Percentiles rank a stretch among this genome's conserved stretches.
phyloP scores from a whole-genome alignment of 2,888 invertebrate species.

The Euspilapteryx auroguttella region DNA sequence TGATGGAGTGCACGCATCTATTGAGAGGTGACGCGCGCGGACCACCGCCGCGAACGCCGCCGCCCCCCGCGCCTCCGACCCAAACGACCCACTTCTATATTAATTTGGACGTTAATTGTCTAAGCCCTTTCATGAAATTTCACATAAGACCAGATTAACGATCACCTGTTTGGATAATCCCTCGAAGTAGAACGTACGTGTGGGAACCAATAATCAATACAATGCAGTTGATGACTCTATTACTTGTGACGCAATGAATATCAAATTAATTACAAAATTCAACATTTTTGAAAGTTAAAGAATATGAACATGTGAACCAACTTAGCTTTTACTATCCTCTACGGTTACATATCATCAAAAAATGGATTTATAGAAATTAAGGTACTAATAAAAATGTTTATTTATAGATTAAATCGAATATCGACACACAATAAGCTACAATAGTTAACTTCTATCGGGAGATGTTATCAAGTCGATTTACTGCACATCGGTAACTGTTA shows the following conservation, averaged over 20 bases:
- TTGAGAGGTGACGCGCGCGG: slow-evolving; percentile 12
- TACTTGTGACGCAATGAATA: slow-evolving; percentile 1
- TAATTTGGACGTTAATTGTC: slow-evolving; percentile 23
- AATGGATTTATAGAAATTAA: too few species aligned
- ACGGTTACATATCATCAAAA: too few species aligned
- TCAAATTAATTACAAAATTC: too few species aligned
- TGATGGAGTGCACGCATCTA: slow-evolving; percentile 43
- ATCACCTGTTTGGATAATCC: slow-evolving; percentile 44
- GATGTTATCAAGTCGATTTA: slow-evolving; percentile 52
- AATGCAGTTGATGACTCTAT: too few species aligned
- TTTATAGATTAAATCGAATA: slow-evolving; percentile 24
- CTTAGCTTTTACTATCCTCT: too few species aligned
- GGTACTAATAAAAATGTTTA: too few species aligned
- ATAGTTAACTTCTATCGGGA: too few species aligned
- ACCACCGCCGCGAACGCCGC: background rate
- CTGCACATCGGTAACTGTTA: slow-evolving; percentile 42
- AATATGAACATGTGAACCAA: too few species aligned
- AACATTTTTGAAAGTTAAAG: too few species aligned
- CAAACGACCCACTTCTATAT: slow-evolving; percentile 17
- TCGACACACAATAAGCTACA: slow-evolving; percentile 45
- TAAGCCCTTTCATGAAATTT: slow-evolving; percentile 34
- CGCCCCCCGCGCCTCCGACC: slow-evolving; percentile 12
- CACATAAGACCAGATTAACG: slow-evolving; percentile 45
- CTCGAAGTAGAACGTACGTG: slow-evolving; percentile 15
- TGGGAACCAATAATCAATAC: slow-evolving; percentile 21